phyloP scores from a whole-genome alignment of 53 echinoderm and acorn worm genomes.

The Paracentrotus lividus region DNA sequence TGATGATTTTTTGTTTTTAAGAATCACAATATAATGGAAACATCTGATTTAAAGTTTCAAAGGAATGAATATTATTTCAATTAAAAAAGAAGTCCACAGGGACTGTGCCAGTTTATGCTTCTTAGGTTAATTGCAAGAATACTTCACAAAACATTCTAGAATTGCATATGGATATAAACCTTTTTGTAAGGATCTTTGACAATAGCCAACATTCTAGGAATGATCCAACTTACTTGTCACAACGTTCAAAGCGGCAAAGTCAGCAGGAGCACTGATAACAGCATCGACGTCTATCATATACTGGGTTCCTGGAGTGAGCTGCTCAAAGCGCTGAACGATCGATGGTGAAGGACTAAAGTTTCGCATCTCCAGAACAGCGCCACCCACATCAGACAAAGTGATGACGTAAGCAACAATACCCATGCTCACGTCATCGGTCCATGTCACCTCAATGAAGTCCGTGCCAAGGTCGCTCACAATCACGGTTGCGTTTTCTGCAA shows the following conservation, averaged over 20 bases:
- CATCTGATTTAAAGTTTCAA: too few species aligned
- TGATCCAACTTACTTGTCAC: conserved; percentile 24
- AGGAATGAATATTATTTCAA: too few species aligned
- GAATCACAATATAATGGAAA: too few species aligned
- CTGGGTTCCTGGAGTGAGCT: conserved; percentile 21
- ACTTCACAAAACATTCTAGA: too few species aligned
- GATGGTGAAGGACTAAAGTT: not conserved
- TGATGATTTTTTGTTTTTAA: too few species aligned
- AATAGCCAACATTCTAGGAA: too few species aligned
- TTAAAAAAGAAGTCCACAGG: too few species aligned
- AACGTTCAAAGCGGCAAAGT: not conserved
- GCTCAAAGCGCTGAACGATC: not conserved
- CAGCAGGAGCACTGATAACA: not conserved
- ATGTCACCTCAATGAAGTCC: conserved; percentile 12
- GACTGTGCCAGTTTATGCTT: too few species aligned
- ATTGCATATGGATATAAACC: too few species aligned
- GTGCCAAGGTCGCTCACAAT: not conserved
- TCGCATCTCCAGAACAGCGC: not conserved
- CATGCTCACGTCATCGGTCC: not conserved
- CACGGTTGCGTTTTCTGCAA: conserved; percentile 7
- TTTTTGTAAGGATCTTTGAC: too few species aligned
- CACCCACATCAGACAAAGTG: not conserved
- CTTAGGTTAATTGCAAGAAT: too few species aligned
- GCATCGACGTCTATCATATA: conserved; percentile 11
- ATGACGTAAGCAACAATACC: not conserved